These are phyloP conservation scores for Operophtera brumata DNA, from an alignment of 2,888 invertebrate genomes.

Conservation along the genomic window DNA sequence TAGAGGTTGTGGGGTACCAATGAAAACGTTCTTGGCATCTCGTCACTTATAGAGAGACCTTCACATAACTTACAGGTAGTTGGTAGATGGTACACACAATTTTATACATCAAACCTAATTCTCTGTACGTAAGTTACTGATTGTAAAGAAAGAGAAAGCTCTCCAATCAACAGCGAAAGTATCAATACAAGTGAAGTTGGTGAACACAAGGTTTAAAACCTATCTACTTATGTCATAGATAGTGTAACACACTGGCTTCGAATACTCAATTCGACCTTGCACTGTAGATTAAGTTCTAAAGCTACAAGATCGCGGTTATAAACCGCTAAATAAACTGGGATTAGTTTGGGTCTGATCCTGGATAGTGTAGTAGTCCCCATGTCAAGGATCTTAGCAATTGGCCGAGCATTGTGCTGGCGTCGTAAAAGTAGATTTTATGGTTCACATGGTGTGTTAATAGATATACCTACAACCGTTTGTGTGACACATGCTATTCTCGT, in stretches of 20 bases:
- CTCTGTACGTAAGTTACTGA: neutral
- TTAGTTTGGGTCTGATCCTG: constrained; percentile 45
- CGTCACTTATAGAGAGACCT: no score
- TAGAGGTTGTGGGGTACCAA: neutral
- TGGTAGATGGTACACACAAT: neutral
- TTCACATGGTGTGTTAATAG: neutral
- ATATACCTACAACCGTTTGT: neutral
- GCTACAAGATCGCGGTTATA: constrained; percentile 41
- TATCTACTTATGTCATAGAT: neutral
- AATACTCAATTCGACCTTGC: constrained; percentile 10
- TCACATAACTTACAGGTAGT: neutral
- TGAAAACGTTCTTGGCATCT: neutral
- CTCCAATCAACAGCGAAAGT: neutral
- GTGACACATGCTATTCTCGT: neutral
- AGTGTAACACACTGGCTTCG: neutral
- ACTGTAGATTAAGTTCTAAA: constrained; percentile 12
- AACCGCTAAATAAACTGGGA: constrained; percentile 47
- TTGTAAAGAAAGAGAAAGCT: constrained; percentile 8
- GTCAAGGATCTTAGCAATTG: constrained; percentile 52
- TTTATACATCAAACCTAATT: neutral
- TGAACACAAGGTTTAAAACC: neutral
- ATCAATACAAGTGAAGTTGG: neutral
- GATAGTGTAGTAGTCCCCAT: constrained; percentile 26
- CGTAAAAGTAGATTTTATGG: constrained; percentile 20
- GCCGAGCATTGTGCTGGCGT: constrained; percentile 38